phyloP scores from a whole-genome alignment of 2,113 vertebrate genomes.

The Pipra filicauda region DNA sequence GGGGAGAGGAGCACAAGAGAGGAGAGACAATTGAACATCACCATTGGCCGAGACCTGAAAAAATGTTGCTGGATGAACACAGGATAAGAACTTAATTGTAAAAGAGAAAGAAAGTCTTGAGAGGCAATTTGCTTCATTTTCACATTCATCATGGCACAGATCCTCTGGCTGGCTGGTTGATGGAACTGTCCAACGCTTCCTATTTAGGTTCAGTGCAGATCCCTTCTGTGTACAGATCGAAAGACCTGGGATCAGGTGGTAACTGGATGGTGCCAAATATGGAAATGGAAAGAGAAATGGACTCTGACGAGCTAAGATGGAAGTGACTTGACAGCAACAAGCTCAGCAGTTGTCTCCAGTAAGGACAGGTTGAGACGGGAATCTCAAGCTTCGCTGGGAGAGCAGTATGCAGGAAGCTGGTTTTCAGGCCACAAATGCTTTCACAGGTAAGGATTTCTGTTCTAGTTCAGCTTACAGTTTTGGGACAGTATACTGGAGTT shows the following conservation, averaged over 20 bases:
- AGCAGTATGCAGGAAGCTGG: conserved; percentile 98
- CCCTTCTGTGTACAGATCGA: not conserved
- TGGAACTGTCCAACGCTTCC: not conserved
- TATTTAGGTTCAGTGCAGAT: not conserved
- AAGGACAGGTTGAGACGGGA: conserved; percentile 82
- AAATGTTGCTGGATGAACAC: conserved; percentile 64
- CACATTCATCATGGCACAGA: conserved; percentile 73
- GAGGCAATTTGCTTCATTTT: conserved; percentile 6
- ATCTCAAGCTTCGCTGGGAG: conserved; percentile 78
- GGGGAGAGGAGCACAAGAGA: conserved; percentile 59
- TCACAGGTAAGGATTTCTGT: conserved; percentile 86
- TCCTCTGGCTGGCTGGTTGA: conserved; percentile 82
- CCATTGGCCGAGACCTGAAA: conserved; percentile 10
- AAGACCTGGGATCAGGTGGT: conserved; percentile 50
- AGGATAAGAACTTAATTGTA: conserved; percentile 60
- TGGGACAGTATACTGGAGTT: not conserved
- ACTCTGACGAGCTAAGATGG: conserved; percentile 79
- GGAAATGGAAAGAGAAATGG: conserved; percentile 70
- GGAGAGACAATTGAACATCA: conserved; percentile 44
- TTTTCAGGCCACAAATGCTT: conserved; percentile 93
- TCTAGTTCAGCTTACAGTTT: not conserved
- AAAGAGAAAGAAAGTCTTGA: conserved; percentile 29
- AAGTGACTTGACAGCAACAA: conserved; percentile 79
- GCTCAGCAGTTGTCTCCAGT: conserved; percentile 60
- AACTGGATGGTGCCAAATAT: conserved; percentile 55